Evolutionary conservation across 2,888 invertebrate species (phyloP).

Genomic region (Parthenolecanium corni): DNA sequence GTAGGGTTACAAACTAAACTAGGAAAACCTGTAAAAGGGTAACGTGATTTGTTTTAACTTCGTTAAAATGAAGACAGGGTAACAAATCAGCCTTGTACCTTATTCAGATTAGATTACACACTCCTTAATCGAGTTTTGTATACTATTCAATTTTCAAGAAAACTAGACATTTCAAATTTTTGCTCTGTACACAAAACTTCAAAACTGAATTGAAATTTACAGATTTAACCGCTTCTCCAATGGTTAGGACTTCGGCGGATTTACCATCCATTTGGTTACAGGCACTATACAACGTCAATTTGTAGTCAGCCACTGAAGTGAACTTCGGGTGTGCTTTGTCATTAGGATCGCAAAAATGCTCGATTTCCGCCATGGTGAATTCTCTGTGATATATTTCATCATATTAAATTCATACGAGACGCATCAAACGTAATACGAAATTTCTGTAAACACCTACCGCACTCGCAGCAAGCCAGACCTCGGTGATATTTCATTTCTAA

Average conservation of each 20-base stretch:
- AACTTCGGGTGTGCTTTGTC: conserved; percentile 88
- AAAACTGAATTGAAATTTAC: no score
- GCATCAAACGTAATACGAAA: not conserved
- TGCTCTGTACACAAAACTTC: no score
- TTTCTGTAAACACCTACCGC: conserved; percentile 38
- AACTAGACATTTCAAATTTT: no score
- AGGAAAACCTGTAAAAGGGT: no score
- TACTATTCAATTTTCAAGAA: no score
- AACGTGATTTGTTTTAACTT: no score
- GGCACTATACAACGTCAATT: conserved; percentile 80
- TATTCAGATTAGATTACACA: no score
- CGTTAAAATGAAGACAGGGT: no score
- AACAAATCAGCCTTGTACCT: no score
- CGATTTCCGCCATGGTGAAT: conserved; percentile 99
- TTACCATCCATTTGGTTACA: conserved; percentile 96
- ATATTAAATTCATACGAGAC: not conserved
- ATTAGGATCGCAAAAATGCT: conserved; percentile 92
- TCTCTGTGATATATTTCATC: conserved; percentile 50
- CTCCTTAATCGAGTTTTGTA: no score
- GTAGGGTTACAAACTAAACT: no score
- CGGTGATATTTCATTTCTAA: conserved; percentile 98
- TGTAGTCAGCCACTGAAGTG: conserved; percentile 56
- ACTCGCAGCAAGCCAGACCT: conserved; percentile 89
- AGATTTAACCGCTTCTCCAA: conserved; percentile 77
- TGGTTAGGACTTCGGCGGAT: conserved; percentile 59